phyloP scores from a whole-genome alignment of 1,140 invertebrate genomes.

The Listronotus oregonensis region DNA sequence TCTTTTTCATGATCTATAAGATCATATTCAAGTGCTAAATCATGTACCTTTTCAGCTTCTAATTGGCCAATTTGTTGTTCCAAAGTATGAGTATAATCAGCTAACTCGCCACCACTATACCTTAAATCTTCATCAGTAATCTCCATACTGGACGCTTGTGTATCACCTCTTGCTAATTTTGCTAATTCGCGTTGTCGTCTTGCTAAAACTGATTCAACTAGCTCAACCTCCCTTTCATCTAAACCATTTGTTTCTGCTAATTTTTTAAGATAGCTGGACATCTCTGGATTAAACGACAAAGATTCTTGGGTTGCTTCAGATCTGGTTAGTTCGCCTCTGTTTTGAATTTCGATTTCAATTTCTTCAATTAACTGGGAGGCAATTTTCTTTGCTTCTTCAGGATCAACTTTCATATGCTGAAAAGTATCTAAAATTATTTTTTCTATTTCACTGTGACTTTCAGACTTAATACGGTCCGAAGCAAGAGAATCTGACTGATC shows the following conservation, averaged over 20 bases:
- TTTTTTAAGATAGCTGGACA: constrained; percentile 58
- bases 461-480: constrained; percentile 51
- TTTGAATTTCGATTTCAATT: constrained; percentile 61
- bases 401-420: constrained; percentile 60
- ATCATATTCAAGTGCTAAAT: constrained; percentile 61
- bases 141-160: constrained; percentile 67
- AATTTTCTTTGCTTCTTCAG: constrained; percentile 59
- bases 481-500: constrained; percentile 51
- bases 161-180: constrained; percentile 59
- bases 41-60: constrained; percentile 65
- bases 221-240: constrained; percentile 56
- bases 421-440: constrained; percentile 54
- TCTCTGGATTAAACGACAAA: constrained; percentile 44
- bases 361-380: constrained; percentile 61
- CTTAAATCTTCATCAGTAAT: constrained; percentile 71
- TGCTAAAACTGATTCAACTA: constrained; percentile 60
- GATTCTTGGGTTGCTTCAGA: constrained; percentile 17
- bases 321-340: constrained; percentile 41
- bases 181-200: constrained; percentile 58
- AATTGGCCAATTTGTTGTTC: constrained; percentile 58
- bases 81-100: constrained; percentile 65
- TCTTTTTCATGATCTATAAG: constrained; percentile 28
- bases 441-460: constrained; percentile 53
- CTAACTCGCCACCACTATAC: constrained; percentile 65
- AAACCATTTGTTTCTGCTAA: constrained; percentile 56